Base-by-base conservation (phyloP, 1,140 invertebrate genomes). In the Lasaia peninsularis region DNA sequence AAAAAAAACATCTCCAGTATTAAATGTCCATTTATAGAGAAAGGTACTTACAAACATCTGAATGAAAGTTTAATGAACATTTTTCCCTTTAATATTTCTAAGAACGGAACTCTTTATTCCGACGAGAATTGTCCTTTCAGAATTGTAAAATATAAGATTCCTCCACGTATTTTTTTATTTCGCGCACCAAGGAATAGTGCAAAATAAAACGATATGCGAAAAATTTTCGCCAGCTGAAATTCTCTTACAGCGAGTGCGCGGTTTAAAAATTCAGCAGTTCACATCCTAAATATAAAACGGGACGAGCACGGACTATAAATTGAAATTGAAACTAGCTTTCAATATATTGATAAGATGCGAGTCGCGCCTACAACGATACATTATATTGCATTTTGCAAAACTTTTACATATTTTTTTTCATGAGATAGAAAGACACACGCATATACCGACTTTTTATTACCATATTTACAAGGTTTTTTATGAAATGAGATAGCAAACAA, bases 261-360 rank as follows among this genome's bases (percentile, higher is more conserved):
- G 52, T 62, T 65, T 56, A 65, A 62, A 68, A 60, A 59, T 52
- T 57, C 55, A 57, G 31, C 55, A 57, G 55, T 57, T 48, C 56
- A 44, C 32, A 57, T 57, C 32, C 56, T 31, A 48, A 57, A 57
- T 57, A 57, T 52, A 44, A 32, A 48, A 50, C 37, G 54, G 52
- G 44, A 53, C 59, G 55, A 24, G 40, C 52, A 55, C 52, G 52
- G 48, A 56, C 56, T 55, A 44, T 56, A 62, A 62, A 54, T 60
- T 55, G 52, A 56, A 34, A 52, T 48, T 49, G 18, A 57, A 62
- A 62, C 50, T 56, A 57, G 50, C 24, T 35, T 49, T 51, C 56
- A 57, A 44, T 44, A 44, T 44, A 44, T 37, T 37, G 24, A 28
- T 28, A 28, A 28, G 24, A 6, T 28, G 24, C 4, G 4, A 28